Conservation (phyloP, 2,113 vertebrate species). For the Trichechus manatus region DNA sequence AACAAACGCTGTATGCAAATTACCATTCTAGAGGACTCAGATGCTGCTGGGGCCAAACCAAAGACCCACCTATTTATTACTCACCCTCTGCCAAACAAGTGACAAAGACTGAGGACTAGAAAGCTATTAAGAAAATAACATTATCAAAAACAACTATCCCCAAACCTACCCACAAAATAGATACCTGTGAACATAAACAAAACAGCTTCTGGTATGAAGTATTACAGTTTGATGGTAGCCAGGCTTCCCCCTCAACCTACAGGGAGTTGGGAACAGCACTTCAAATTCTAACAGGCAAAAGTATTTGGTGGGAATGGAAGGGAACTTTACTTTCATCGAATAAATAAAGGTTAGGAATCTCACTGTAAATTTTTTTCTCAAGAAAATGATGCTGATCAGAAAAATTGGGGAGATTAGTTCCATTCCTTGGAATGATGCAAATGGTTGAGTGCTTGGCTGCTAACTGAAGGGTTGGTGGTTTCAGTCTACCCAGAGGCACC, state of each 20-base stretch:
- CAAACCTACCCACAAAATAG: neutral
- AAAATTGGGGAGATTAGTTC: neutral
- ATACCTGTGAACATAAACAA: neutral
- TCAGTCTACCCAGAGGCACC: neutral
- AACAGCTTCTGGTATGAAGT: neutral
- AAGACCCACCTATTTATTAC: neutral
- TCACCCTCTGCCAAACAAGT: neutral
- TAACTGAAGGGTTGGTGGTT: neutral
- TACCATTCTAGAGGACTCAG: neutral
- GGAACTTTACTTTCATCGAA: neutral
- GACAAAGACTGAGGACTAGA: neutral
- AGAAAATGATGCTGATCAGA: constrained; percentile 40
- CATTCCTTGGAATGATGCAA: neutral
- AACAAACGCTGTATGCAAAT: neutral
- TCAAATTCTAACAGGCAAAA: neutral
- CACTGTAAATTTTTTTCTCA: neutral
- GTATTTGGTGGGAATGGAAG: neutral
- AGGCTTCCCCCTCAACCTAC: neutral
- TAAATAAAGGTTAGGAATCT: neutral
- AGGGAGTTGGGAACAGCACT: neutral
- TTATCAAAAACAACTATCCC: neutral
- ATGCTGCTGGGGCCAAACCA: neutral
- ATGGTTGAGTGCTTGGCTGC: neutral
- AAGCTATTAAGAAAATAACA: neutral
- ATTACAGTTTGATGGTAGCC: neutral